Evolutionary conservation across 2,888 invertebrate species (phyloP).

Genomic region (Orchesellides sinensis): DNA sequence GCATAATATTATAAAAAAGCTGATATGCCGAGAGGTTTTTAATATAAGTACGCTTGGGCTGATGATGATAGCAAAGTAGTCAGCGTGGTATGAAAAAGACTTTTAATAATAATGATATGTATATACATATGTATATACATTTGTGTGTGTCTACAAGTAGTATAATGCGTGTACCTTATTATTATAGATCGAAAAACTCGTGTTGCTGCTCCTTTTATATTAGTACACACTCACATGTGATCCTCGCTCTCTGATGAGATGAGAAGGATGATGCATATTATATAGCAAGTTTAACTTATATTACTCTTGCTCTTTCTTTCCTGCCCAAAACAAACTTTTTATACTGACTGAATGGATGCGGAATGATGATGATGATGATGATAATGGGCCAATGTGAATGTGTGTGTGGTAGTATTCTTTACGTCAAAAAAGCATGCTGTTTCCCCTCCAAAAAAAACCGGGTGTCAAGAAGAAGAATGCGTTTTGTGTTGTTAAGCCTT

Average conservation of each 20-base stretch:
- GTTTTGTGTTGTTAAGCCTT: slow-evolving; percentile 28
- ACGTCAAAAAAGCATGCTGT: slow-evolving; percentile 68
- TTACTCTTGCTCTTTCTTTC: slow-evolving; percentile 58
- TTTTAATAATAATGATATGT: slow-evolving; percentile 13
- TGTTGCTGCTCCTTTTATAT: slow-evolving; percentile 18
- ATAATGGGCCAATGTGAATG: slow-evolving; percentile 67
- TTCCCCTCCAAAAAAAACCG: slow-evolving; percentile 65
- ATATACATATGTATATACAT: neutral
- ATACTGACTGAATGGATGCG: slow-evolving; percentile 63
- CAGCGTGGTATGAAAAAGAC: slow-evolving; percentile 4
- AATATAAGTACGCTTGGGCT: neutral
- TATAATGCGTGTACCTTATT: slow-evolving; percentile 14
- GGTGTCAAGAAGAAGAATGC: slow-evolving; percentile 67
- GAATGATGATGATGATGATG: slow-evolving; percentile 60
- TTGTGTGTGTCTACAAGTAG: no score
- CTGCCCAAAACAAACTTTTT: slow-evolving; percentile 65
- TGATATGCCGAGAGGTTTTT: no score
- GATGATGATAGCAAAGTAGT: slow-evolving; percentile 4
- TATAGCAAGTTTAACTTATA: no score
- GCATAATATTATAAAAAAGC: slow-evolving; percentile 23
- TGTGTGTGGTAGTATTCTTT: slow-evolving; percentile 64
- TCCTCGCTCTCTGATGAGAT: no score
- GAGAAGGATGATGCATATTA: slow-evolving; percentile 51
- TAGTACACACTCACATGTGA: slow-evolving; percentile 6
- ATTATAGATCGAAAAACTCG: slow-evolving; percentile 17